A percentile compares a stretch with the other conserved stretches of the same genome.
phyloP scores from a whole-genome alignment of 1,140 invertebrate species.

The Euschistus heros region DNA sequence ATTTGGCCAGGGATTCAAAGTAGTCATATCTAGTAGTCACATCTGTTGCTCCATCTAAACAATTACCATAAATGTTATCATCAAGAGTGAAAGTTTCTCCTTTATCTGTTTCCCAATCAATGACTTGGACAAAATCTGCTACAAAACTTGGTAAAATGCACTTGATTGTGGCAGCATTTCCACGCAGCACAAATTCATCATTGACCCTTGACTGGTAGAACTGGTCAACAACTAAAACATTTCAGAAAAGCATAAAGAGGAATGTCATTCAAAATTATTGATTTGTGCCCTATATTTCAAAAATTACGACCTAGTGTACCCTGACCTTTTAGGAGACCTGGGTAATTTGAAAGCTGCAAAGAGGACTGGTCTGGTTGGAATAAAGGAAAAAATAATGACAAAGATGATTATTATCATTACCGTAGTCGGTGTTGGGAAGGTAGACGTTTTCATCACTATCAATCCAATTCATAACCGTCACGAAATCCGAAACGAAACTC shows the following conservation, averaged over 20 bases:
- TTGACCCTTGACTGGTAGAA: constrained; percentile 76
- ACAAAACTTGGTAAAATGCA: constrained; percentile 82
- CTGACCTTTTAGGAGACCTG: no score
- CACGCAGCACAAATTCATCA: constrained; percentile 76
- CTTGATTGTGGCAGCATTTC: constrained; percentile 75
- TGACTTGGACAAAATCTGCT: constrained; percentile 73
- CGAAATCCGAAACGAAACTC: constrained; percentile 77
- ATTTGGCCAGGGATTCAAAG: background rate
- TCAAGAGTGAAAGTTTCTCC: constrained; percentile 32
- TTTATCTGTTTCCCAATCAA: constrained; percentile 71
- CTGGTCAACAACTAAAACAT: constrained; percentile 66
- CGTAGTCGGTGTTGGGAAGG: constrained; percentile 16
- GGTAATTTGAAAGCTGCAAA: no score
- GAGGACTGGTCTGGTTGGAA: no score
- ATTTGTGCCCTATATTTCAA: no score
- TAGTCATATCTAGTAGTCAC: background rate
- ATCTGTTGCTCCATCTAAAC: no score
- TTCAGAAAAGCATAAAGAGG: background rate
- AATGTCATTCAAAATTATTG: background rate
- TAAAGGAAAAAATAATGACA: no score
- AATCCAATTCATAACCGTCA: constrained; percentile 70
- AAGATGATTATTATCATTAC: constrained; percentile 6
- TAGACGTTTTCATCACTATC: constrained; percentile 12
- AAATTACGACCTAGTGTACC: no score
- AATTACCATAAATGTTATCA: background rate